Percentiles rank a stretch among this genome's conserved stretches.
Conservation (phyloP, 2,797 vertebrate species). For the Sebastes nivosus region DNA sequence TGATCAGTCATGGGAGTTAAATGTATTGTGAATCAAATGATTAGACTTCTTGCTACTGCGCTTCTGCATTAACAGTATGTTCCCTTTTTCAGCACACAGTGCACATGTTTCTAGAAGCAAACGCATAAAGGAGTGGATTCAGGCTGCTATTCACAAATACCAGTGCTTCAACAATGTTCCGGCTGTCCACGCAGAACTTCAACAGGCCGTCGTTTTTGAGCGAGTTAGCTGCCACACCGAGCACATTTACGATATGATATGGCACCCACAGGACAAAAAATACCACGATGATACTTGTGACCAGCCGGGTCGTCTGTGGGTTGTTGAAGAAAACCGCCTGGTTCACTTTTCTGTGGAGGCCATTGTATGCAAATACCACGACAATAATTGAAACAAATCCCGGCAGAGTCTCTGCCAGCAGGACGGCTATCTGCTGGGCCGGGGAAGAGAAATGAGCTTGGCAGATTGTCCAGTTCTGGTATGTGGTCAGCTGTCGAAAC, state of each 20-base stretch:
- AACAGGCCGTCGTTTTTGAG: background rate
- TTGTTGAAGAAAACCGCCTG: slow-evolving; percentile 37
- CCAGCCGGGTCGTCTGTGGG: slow-evolving; percentile 16
- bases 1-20: too few species aligned
- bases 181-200: background rate
- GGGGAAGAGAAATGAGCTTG: rapidly evolving
- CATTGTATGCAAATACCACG: slow-evolving; percentile 2
- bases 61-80: background rate
- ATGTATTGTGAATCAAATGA: background rate
- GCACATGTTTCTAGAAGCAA: slow-evolving; percentile 15
- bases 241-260: background rate
- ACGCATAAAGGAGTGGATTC: slow-evolving; percentile 47
- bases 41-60: background rate
- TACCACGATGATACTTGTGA: slow-evolving; percentile 14
- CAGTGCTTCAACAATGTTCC: background rate
- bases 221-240: slow-evolving; percentile 1
- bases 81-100: background rate
- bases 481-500: background rate
- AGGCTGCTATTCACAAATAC: slow-evolving; percentile 29
- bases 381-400: background rate
- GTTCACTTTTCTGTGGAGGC: slow-evolving; percentile 10
- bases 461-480: background rate
- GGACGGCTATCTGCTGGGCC: background rate
- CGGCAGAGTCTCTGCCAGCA: background rate
- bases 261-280: slow-evolving; percentile 35